Evolutionary conservation across 1,140 invertebrate species (phyloP).

Genomic region (Laodelphax striatellus): DNA sequence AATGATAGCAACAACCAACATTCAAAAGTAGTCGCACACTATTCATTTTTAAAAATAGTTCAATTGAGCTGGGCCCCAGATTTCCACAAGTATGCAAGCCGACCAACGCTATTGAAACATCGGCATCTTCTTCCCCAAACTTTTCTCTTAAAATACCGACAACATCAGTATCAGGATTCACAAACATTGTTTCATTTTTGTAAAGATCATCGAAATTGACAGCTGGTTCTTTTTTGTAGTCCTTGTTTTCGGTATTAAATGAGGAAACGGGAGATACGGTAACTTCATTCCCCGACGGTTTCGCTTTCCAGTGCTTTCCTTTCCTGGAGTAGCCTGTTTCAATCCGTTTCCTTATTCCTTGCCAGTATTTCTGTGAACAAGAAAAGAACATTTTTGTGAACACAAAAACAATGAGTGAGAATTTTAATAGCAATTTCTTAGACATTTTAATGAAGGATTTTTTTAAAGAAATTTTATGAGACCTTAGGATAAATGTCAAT

Average conservation of each 20-base stretch:
- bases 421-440: too few species aligned
- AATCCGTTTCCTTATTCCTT: conserved; percentile 13
- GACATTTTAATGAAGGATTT: too few species aligned
- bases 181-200: conserved; percentile 12
- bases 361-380: conserved; percentile 17
- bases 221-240: conserved; percentile 2
- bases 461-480: too few species aligned
- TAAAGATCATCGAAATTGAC: conserved; percentile 4
- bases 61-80: conserved; percentile 58
- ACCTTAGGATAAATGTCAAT: too few species aligned
- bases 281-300: background rate
- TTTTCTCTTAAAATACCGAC: conserved; percentile 31
- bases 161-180: conserved; percentile 35
- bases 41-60: conserved; percentile 48
- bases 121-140: background rate
- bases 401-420: too few species aligned
- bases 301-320: background rate
- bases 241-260: too few species aligned
- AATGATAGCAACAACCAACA: conserved; percentile 84
- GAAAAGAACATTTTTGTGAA: background rate
- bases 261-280: too few species aligned
- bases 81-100: conserved; percentile 87
- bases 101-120: conserved; percentile 19
- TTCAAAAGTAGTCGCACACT: conserved; percentile 45
- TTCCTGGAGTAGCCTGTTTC: conserved; percentile 4